Evolutionary conservation across 2,888 invertebrate genomes (phyloP), one percentile per base, ranked within the genome.

Genomic region (Clunio marinus): DNA sequence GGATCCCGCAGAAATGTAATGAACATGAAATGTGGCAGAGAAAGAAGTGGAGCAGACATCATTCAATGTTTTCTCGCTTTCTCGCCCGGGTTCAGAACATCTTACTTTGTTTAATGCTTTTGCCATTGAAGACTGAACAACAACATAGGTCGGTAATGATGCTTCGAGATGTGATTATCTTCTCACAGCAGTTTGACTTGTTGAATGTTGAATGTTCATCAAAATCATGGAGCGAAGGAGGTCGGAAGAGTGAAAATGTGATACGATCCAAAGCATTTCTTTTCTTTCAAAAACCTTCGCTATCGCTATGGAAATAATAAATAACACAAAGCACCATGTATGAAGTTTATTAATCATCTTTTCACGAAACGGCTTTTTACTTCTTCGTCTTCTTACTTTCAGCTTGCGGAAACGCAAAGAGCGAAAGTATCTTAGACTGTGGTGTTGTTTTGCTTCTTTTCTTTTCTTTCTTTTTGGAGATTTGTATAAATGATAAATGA

Each of bases 311-410:
- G 59, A 32, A 59, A 35, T 59, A 28, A 41, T 41, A 41, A 41
- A 41, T 41, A 41, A 41, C 10, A 41, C 41, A 41, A n/a, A 41
- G 41, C 28, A 17, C 17, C 32, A 32, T 32, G 32, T 28, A 59
- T 59, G 59, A 27, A 59, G 32, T 20, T 59, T 59, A 59, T 59
- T 59, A 59, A 59, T 59, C 59, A 59, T 59, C 59, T 59, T 59
- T 13, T 55, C 41, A 10, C 15, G 10, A n/a, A n/a, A n/a, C 2
- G 15, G n/a, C 41, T 41, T 2, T 10, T 41, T 41, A 41, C 41
- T 15, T 15, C 10, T 41, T 41, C 10, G 15, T 41, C 41, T n/a
- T 41, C 41, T 41, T 10, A 15, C n/a, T n/a, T n/a, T n/a, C n/a
- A 3, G 41, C 41, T 10, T 5, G n/a, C 41, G 41, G 41, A 41